phyloP scores from a whole-genome alignment of 2,797 vertebrate genomes.

The Aeoliscus strigatus region DNA sequence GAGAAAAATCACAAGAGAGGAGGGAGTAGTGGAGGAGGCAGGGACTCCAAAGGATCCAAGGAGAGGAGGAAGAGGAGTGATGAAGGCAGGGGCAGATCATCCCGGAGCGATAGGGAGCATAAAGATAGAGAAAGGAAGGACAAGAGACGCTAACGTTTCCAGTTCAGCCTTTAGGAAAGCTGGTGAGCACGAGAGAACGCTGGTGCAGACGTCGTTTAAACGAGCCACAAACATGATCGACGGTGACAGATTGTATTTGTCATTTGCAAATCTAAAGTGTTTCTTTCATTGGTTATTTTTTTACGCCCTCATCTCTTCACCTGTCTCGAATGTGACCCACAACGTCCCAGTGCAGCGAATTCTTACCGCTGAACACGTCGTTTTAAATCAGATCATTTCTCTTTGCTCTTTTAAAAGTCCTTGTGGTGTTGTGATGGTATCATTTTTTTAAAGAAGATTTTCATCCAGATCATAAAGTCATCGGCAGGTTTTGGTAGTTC shows the following conservation, averaged over 20 bases:
- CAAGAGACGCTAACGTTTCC: conserved; percentile 83
- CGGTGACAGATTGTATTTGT: neutral
- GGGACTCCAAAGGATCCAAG: conserved; percentile 84
- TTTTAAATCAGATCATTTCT: conserved; percentile 10
- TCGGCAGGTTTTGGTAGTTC: conserved; percentile 2
- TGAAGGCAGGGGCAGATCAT: conserved; percentile 84
- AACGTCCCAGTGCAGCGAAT: too few relatives aligned
- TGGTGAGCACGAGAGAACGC: neutral
- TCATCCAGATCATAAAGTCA: neutral
- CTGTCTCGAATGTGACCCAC: too few relatives aligned
- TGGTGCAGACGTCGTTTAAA: conserved; percentile 32
- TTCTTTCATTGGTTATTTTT: neutral
- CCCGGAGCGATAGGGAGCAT: conserved; percentile 89
- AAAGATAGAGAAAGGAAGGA: conserved; percentile 95
- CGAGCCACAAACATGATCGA: neutral
- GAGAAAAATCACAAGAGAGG: conserved; percentile 81
- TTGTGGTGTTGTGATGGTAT: conserved; percentile 16
- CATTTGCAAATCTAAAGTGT: neutral
- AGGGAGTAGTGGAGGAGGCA: conserved; percentile 81
- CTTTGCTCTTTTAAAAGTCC: neutral
- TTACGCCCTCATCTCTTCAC: neutral
- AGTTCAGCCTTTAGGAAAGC: neutral
- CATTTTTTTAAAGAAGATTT: neutral
- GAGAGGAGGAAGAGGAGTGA: conserved; percentile 77
- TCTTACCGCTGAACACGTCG: neutral